Evolutionary conservation across 2,113 vertebrate species (phyloP).

Genomic region (Desmodus rotundus): DNA sequence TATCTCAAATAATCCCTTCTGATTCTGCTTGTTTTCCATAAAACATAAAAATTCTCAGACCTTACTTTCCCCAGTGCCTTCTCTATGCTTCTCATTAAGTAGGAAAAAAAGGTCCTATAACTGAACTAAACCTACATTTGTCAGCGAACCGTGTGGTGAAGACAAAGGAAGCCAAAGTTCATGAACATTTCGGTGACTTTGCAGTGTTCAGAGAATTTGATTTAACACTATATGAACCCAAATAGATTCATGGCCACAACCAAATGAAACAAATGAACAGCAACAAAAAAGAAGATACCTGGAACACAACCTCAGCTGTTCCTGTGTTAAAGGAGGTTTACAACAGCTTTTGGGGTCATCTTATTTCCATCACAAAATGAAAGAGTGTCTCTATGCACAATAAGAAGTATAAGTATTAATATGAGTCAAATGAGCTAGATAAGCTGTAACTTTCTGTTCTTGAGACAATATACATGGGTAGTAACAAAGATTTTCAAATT

Average conservation of each 20-base stretch:
- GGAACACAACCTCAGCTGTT: neutral
- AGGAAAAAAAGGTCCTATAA: slow-evolving; percentile 45
- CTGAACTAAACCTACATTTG: neutral
- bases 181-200: fast-evolving
- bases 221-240: neutral
- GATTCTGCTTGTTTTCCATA: slow-evolving; percentile 49
- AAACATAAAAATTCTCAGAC: slow-evolving; percentile 41
- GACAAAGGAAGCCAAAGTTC: neutral
- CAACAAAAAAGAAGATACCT: neutral
- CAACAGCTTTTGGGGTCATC: neutral
- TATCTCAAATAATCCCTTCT: slow-evolving; percentile 9
- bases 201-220: neutral
- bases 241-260: neutral
- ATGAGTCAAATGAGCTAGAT: neutral
- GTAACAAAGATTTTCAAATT: neutral
- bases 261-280: neutral
- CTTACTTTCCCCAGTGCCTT: neutral
- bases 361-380: neutral
- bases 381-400: neutral
- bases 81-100: slow-evolving; percentile 60
- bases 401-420: neutral
- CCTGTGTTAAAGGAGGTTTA: fast-evolving
- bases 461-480: neutral
- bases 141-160: neutral
- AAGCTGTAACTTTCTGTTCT: neutral